phyloP scores from a whole-genome alignment of 1,140 invertebrate species.

The Temnothorax nylanderi region DNA sequence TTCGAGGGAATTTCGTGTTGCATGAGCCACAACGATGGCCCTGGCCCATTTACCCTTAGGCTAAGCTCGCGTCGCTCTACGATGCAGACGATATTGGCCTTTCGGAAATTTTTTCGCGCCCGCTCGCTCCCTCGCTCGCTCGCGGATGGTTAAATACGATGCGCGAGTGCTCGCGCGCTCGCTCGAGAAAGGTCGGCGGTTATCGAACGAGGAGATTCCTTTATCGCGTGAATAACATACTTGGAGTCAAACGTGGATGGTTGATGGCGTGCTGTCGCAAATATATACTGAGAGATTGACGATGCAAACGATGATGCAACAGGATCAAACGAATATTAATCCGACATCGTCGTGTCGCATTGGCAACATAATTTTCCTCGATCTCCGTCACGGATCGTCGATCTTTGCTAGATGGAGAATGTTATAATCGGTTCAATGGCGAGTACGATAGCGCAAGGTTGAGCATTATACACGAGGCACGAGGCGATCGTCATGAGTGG shows the following conservation, averaged over 20 bases:
- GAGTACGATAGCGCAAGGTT: constrained; percentile 48
- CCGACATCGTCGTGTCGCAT: background rate
- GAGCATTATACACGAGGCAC: background rate
- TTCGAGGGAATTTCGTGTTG: constrained; percentile 71
- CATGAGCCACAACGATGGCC: constrained; percentile 71
- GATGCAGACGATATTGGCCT: constrained; percentile 72
- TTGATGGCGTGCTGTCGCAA: background rate
- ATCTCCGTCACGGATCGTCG: background rate
- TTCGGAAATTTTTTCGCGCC: constrained; percentile 57
- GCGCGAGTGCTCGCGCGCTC: background rate
- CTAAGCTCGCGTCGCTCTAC: constrained; percentile 41
- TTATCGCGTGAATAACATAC: constrained; percentile 50
- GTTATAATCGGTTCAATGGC: background rate
- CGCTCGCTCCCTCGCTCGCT: background rate
- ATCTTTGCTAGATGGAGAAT: background rate
- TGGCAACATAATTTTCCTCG: constrained; percentile 10
- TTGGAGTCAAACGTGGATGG: constrained; percentile 4
- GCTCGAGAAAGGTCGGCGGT: constrained; percentile 61
- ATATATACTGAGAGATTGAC: background rate
- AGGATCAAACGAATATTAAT: background rate
- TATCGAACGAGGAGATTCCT: constrained; percentile 54
- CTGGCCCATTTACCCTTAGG: constrained; percentile 80
- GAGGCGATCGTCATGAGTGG: background rate
- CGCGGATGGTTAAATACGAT: background rate
- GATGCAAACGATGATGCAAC: background rate